Base-by-base conservation (phyloP, 2,113 vertebrate genomes). In the Brachirus orientalis region DNA sequence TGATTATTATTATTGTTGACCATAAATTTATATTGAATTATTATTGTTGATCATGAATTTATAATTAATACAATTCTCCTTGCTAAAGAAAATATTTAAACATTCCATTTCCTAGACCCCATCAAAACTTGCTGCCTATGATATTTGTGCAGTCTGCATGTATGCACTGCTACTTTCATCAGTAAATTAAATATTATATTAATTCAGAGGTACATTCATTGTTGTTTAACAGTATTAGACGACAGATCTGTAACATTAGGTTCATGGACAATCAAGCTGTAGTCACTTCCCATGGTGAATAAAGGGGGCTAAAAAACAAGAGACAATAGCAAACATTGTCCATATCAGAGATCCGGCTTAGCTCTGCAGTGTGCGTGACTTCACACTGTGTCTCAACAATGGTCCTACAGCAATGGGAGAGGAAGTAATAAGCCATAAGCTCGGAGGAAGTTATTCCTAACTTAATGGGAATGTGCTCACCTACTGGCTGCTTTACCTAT, bases 291-390 rank as follows among this genome's bases (percentile, higher is more conserved):
- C 73, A 54, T 55, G 3, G 40, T 75, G 62, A 83, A 74, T 52
- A 2, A 14, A 61, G 33, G 33, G 33, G 18, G 12, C 5, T 9
- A 44, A 47, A 28, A 57, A 51, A 16, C 22, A 46, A 19, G 48
- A 76, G 67, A 85, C 86, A 88, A 64, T 44, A 63, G 18, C 33
- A 19, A 11, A 46, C 80, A 79, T 92, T 90, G 88, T 91, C n/a
- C 51, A 7, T 36, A 44, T 28, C 36, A 68, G 74, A 65, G 62
- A 20, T 72, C 69, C 60, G 54, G 77, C 58, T 71, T 53, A 64
- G 53, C 63, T 18, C 62, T 67, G 75, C 77, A 36, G 63, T 47
- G 50, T 62, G 57, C 67, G 13, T 57, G 59, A 82, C 62, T 75
- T 76, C 76, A 82, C 69, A 59, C 63, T 73, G 79, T 2, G 59